phyloP scores from a whole-genome alignment of 1,140 invertebrate species.

The Zaprionus ghesquierei region DNA sequence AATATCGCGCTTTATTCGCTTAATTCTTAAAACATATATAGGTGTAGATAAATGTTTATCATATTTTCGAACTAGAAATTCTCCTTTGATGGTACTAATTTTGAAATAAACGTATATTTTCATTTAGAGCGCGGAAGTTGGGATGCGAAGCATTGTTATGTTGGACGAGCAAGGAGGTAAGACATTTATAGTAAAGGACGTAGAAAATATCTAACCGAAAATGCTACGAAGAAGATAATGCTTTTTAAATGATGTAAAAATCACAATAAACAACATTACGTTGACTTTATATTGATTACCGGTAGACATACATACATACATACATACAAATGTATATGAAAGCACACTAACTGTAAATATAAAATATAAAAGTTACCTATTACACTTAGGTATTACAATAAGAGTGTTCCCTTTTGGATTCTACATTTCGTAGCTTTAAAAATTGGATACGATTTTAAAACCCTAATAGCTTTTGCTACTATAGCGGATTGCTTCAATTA shows the following conservation, averaged over 20 bases:
- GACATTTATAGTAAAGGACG: slow-evolving; percentile 65
- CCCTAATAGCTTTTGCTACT: no score
- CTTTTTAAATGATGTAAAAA: neutral
- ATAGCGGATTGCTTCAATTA: no score
- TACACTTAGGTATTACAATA: neutral
- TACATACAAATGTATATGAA: neutral
- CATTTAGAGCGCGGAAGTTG: slow-evolving; percentile 94
- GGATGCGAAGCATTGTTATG: slow-evolving; percentile 97
- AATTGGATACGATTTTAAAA: no score
- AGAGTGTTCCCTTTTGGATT: neutral
- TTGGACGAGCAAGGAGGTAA: slow-evolving; percentile 98
- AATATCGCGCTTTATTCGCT: neutral
- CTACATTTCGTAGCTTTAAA: neutral
- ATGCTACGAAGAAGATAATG: neutral
- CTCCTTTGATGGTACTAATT: slow-evolving; percentile 49
- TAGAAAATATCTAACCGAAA: neutral
- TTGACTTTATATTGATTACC: neutral
- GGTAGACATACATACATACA: neutral
- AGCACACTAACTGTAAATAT: neutral
- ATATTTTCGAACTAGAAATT: slow-evolving; percentile 16
- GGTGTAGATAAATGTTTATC: neutral
- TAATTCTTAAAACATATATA: neutral
- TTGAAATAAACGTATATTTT: slow-evolving; percentile 67
- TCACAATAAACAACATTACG: neutral
- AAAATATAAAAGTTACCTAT: neutral